Evolutionary conservation across 2,113 vertebrate species (phyloP).

Genomic region (Hippocampus comes): DNA sequence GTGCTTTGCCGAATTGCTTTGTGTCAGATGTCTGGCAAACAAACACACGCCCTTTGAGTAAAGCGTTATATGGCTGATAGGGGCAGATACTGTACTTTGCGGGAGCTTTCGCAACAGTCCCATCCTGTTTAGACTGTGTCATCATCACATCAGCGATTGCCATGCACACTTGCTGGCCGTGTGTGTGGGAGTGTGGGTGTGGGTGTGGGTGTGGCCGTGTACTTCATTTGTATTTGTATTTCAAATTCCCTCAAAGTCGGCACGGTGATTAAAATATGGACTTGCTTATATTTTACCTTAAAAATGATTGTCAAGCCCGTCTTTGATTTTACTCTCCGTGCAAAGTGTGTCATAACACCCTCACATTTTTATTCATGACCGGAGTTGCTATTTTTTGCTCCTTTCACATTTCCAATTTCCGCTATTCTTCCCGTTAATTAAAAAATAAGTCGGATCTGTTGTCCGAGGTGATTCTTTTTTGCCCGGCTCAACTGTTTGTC

Average conservation of each 20-base stretch:
- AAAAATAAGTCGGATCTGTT: not conserved
- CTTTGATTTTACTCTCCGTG: no score
- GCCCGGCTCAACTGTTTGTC: slow-evolving; percentile 24
- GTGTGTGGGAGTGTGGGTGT: not conserved
- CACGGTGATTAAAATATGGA: not conserved
- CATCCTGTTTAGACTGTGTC: slow-evolving; percentile 58
- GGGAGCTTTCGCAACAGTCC: slow-evolving; percentile 55
- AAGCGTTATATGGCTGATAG: slow-evolving; percentile 52
- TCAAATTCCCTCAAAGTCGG: not conserved
- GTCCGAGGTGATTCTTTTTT: slow-evolving; percentile 5
- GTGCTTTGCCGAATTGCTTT: slow-evolving; percentile 40
- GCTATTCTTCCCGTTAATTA: not conserved
- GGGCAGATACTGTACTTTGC: slow-evolving; percentile 29
- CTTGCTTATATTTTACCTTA: not conserved
- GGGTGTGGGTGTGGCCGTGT: not conserved
- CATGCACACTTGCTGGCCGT: not conserved
- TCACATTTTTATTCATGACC: not conserved
- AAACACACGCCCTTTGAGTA: slow-evolving; percentile 63
- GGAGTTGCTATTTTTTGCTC: not conserved
- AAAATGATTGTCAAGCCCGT: no score
- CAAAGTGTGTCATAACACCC: not conserved
- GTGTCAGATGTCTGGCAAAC: slow-evolving; percentile 64
- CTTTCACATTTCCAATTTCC: not conserved
- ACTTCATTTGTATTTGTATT: not conserved
- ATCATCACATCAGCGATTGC: slow-evolving; percentile 14